A percentile compares a stretch with the other conserved stretches of the same genome.
These are phyloP conservation scores for Riparia riparia DNA, from an alignment of 2,113 vertebrate species.

Conservation along the genomic window DNA sequence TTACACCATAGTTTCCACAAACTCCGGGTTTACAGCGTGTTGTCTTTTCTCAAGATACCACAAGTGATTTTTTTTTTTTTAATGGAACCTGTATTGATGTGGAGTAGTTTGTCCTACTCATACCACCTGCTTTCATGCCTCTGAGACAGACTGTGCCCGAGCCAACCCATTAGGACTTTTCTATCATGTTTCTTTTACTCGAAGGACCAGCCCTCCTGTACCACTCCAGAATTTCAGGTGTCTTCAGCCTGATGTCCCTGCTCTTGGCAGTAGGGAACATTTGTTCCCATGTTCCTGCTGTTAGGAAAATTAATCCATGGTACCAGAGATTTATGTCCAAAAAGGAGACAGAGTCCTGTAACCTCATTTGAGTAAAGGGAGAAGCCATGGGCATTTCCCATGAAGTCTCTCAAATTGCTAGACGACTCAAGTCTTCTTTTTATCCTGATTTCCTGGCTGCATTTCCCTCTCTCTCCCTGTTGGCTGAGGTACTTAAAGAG, in stretches of 20 bases:
- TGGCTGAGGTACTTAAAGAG: neutral
- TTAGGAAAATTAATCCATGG: neutral
- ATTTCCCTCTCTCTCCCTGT: neutral
- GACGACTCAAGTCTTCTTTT: fast-evolving
- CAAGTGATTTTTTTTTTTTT: neutral
- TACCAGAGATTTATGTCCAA: neutral
- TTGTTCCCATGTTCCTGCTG: neutral
- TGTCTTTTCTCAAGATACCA: neutral
- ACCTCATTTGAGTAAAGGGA: neutral
- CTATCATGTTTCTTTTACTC: neutral
- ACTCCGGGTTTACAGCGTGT: neutral
- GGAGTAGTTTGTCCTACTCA: neutral
- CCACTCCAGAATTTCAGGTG: neutral
- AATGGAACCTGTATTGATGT: neutral
- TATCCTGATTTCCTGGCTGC: fast-evolving
- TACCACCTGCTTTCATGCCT: neutral
- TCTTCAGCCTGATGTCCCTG: fast-evolving
- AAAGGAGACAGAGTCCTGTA: neutral
- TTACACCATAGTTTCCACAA: neutral
- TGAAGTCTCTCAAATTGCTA: neutral
- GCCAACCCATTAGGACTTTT: neutral
- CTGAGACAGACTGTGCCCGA: neutral
- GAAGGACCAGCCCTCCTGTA: neutral
- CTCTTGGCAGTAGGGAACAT: neutral
- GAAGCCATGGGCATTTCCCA: neutral